These are phyloP conservation scores for Ceratosolen fusciceps DNA, from an alignment of 1,140 invertebrate species.

Conservation along the genomic window DNA sequence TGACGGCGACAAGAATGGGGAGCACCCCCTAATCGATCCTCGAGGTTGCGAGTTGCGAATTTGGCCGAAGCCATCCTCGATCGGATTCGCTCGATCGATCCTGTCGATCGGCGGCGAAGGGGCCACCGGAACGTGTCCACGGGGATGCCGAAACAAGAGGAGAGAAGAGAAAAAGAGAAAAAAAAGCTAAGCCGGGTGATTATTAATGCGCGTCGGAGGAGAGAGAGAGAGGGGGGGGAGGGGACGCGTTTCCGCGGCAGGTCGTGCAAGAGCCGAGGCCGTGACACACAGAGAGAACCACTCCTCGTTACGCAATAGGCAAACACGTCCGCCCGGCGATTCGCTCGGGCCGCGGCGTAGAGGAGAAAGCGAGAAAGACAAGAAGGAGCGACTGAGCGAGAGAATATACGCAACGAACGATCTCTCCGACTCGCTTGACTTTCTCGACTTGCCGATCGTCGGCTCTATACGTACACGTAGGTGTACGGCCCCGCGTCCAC, in stretches of 20 bases:
- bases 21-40: no score
- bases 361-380: slow-evolving; percentile 66
- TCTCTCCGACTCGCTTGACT: slow-evolving; percentile 56
- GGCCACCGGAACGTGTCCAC: no score
- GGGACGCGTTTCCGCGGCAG: background rate
- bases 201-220: no score
- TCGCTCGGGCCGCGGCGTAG: slow-evolving; percentile 28
- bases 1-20: no score
- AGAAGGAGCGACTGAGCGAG: slow-evolving; percentile 61
- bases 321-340: slow-evolving; percentile 41
- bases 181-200: background rate
- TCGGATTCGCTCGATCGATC: no score
- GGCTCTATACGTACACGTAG: no score
- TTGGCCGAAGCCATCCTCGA: no score
- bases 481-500: background rate
- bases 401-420: slow-evolving; percentile 50
- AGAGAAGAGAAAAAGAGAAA: background rate
- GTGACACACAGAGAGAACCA: slow-evolving; percentile 59
- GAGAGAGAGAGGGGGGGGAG: background rate
- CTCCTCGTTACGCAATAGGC: slow-evolving; percentile 64
- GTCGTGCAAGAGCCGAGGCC: slow-evolving; percentile 43
- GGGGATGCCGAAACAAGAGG: no score
- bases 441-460: slow-evolving; percentile 63
- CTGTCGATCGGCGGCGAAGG: no score
- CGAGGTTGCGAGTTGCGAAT: no score